Evolutionary conservation across 2,797 vertebrate genomes (phyloP).

Genomic region (Anomalospiza imberbis): DNA sequence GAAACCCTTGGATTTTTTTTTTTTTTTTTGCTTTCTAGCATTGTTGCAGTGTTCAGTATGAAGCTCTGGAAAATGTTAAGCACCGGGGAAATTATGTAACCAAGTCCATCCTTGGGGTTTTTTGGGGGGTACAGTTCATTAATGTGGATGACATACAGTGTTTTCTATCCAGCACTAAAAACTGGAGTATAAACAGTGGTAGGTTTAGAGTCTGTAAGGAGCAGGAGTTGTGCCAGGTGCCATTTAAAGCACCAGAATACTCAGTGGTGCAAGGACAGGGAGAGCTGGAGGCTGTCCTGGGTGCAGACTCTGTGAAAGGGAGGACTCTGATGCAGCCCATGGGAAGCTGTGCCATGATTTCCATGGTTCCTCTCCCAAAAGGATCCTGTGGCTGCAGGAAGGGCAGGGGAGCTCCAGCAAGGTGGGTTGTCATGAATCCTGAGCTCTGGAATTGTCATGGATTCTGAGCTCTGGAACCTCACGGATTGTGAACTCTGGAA

Average conservation of each 20-base stretch:
- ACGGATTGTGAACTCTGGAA: neutral
- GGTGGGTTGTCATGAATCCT: fast-evolving
- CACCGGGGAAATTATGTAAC: neutral
- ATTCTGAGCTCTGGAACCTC: neutral
- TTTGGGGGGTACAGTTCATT: neutral
- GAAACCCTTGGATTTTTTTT: neutral
- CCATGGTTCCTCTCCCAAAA: neutral
- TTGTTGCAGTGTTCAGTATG: neutral
- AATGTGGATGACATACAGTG: neutral
- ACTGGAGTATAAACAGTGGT: fast-evolving
- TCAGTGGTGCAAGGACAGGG: neutral
- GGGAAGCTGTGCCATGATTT: neutral
- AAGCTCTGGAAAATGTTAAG: neutral
- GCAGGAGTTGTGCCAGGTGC: fast-evolving
- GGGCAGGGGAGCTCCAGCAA: neutral
- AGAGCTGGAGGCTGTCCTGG: neutral
- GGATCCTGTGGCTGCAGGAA: neutral
- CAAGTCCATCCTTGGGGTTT: neutral
- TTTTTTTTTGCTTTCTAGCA: neutral
- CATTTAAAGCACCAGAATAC: neutral
- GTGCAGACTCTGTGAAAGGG: neutral
- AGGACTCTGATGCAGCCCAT: too few relatives aligned
- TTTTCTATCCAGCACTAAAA: neutral
- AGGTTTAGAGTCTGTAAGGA: neutral
- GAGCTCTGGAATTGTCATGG: neutral